Evolutionary conservation across 2,888 invertebrate genomes (phyloP), one percentile per base, ranked within the genome.

Genomic region (Cephalotes varians): DNA sequence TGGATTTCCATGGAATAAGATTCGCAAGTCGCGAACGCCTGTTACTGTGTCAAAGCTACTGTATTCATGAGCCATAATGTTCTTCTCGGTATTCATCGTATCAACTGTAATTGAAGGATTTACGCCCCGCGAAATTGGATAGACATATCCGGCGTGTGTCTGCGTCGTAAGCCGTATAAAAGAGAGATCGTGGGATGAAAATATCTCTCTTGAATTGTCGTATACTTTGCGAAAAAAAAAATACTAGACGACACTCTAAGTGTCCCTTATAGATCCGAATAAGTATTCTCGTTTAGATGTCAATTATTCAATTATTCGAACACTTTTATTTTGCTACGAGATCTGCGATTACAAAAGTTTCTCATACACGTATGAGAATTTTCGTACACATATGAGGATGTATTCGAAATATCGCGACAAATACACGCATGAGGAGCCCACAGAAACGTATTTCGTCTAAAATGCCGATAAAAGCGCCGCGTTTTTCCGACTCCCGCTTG

Each of bases 61-160:
- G n/a, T n/a, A n/a, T n/a, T n/a, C n/a, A 51, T 51, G 31, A 18
- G 56, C 56, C 18, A 54, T 69, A 77, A 54, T 31, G 44, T 34
- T 77, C 51, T 10, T 31, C 31, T 67, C 76, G 71, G 71, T 77
- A 12, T 40, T 54, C 18, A 9, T 21, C 71, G 44, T 71, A 25
- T 77, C 77, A 71, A 77, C 69, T 77, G 71, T 69, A 77, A 69
- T 77, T 77, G 71, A 64, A 56, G 72, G 69, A 84, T 82, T 84
- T 82, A 76, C 56, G 58, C 67, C 25, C 74, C 62, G 37, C 54
- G 56, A 84, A 76, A 82, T 84, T 76, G 62, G 49, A 31, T 47
- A 82, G 69, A 44, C 73, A 51, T 18, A 73, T 62, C 49, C 37
- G 44, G 37, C 21, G 28, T 28, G 60, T 49, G 37, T 72, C 58